These are phyloP conservation scores for Drosophila lacertosa DNA, from an alignment of 1,140 invertebrate species.

Conservation along the genomic window DNA sequence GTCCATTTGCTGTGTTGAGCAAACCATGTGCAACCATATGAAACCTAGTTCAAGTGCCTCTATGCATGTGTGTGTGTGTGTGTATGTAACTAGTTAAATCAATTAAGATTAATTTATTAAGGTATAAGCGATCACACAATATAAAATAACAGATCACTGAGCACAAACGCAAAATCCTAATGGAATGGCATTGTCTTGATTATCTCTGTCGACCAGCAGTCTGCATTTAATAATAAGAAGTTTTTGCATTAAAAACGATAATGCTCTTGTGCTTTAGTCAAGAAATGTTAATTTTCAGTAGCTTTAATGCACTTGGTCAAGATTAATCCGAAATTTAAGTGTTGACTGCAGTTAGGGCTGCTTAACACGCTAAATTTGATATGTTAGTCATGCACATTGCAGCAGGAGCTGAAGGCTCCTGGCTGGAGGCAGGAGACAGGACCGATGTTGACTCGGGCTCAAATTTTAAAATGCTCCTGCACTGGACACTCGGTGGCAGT, in stretches of 20 bases:
- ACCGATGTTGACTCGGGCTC: conserved; percentile 2
- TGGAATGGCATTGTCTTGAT: too few species aligned
- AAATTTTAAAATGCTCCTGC: conserved; percentile 34
- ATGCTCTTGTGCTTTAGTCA: too few species aligned
- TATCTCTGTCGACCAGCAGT: too few species aligned
- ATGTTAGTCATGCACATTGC: conserved; percentile 50
- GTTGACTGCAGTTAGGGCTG: conserved; percentile 2
- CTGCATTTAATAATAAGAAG: neutral
- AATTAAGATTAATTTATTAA: too few species aligned
- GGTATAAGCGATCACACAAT: too few species aligned
- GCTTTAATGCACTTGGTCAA: conserved; percentile 4
- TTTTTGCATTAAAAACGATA: conserved; percentile 2
- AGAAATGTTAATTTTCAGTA: neutral
- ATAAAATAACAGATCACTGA: too few species aligned
- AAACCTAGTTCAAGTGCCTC: neutral
- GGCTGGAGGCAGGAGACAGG: neutral
- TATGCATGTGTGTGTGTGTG: conserved; percentile 4
- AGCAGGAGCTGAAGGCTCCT: neutral
- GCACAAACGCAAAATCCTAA: too few species aligned
- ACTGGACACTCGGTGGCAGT: neutral
- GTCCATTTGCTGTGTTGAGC: conserved; percentile 49
- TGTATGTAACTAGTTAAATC: neutral
- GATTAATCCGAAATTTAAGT: conserved; percentile 3
- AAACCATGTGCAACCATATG: conserved; percentile 19
- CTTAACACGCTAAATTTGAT: conserved; percentile 32